phyloP scores from a whole-genome alignment of 1,140 invertebrate genomes.

The Pogonomyrmex californicus region DNA sequence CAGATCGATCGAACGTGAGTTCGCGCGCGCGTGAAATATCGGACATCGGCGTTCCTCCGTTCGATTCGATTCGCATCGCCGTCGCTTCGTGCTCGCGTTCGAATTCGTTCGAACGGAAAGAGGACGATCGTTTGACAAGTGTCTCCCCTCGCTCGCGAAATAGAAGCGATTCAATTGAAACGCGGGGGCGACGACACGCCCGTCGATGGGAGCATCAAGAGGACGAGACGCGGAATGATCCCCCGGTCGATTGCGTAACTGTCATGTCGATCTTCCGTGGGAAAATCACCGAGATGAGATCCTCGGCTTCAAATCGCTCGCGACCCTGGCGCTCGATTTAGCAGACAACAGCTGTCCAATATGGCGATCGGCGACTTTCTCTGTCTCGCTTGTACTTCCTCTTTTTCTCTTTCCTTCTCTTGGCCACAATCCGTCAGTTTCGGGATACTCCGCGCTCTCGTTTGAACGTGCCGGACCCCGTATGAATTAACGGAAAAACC shows the following conservation, averaged over 20 bases:
- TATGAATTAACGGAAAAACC: not conserved
- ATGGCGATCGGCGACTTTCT: constrained; percentile 78
- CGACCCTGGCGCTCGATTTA: constrained; percentile 86
- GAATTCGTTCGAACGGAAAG: not conserved
- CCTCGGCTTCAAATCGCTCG: constrained; percentile 79
- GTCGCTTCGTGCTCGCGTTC: not conserved
- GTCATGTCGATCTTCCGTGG: constrained; percentile 50
- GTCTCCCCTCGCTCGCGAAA: not conserved
- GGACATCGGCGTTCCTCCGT: not conserved
- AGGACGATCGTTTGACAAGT: constrained; percentile 46
- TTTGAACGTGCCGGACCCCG: too few species aligned
- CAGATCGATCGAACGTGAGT: not conserved
- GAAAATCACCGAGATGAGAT: constrained; percentile 59
- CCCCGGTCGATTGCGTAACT: constrained; percentile 63
- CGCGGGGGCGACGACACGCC: constrained; percentile 6
- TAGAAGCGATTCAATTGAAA: constrained; percentile 59
- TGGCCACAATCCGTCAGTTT: not conserved
- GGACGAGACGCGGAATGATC: not conserved
- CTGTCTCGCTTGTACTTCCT: constrained; percentile 11
- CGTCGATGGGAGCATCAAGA: not conserved
- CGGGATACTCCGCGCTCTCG: not conserved
- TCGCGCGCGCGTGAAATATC: not conserved
- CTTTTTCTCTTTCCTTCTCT: not conserved
- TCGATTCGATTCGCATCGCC: not conserved
- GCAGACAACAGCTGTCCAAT: constrained; percentile 84